A percentile compares a stretch with the other conserved stretches of the same genome.
These are phyloP conservation scores for Hypothenemus hampei DNA, from an alignment of 1,140 invertebrate genomes.

Conservation along the genomic window DNA sequence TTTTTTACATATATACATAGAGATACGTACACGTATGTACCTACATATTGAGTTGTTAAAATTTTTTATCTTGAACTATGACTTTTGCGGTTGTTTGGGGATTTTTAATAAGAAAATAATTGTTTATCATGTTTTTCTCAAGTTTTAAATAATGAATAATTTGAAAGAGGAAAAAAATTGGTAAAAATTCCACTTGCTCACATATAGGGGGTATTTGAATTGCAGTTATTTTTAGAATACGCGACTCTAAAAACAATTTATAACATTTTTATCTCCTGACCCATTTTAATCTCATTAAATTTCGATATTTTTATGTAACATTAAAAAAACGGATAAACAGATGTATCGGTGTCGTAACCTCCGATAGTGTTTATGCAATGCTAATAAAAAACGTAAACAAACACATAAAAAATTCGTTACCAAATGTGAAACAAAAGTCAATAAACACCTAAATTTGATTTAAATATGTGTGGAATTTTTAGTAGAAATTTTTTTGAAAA, in stretches of 20 bases:
- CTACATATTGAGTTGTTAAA: neutral
- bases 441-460: conserved; percentile 16
- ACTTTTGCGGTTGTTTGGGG: neutral
- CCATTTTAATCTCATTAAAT: conserved; percentile 14
- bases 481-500: too few species aligned
- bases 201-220: too few species aligned
- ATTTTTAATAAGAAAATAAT: conserved; percentile 1
- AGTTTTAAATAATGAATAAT: too few species aligned
- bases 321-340: conserved; percentile 24
- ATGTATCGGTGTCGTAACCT: conserved; percentile 17
- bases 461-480: conserved; percentile 11
- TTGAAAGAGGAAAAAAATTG: too few species aligned
- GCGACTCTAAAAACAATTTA: too few species aligned
- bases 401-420: conserved; percentile 26
- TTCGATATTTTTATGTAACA: conserved; percentile 21
- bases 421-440: conserved; percentile 18
- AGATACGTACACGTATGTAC: neutral
- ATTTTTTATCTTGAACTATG: neutral
- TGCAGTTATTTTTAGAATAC: too few species aligned
- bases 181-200: too few species aligned
- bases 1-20: neutral
- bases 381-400: conserved; percentile 23
- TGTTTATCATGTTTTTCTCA: too few species aligned
- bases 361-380: conserved; percentile 15
- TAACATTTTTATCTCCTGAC: conserved; percentile 16